Evolutionary conservation across 2,113 vertebrate genomes (phyloP), one percentile per base, ranked within the genome.

Genomic region (Eubucco bourcierii): DNA sequence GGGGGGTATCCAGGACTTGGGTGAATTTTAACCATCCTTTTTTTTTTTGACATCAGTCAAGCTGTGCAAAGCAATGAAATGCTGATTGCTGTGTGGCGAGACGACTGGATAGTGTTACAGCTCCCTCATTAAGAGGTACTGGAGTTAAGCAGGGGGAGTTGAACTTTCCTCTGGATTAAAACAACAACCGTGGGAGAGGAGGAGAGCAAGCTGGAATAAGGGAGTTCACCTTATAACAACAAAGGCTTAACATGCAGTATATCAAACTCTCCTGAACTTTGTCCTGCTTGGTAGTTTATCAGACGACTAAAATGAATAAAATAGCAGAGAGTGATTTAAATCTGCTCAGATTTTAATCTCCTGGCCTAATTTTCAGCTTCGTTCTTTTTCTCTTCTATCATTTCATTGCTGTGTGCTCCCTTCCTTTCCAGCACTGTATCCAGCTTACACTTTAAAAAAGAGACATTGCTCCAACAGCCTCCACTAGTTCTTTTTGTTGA

Each of bases 161-260:
- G 94, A 97, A 93, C 94, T 96, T 95, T 96, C 82, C 94, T 95
- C 91, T 95, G 86, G 95, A 97, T 96, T 97, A 96, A 97, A 98
- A 97, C 93, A 97, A 97, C 93, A 96, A 96, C 89, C 85, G 94
- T 97, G 96, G 94, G 95, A 97, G 94, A 95, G 6, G 28, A 97
- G 93, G 76, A 90, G 90, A 93, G 91, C 82, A 94, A 91, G 60
- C 84, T 87, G 55, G 66, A 78, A 60, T 74, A 79, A 94, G 91
- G 87, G 90, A 77, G 84, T 94, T 90, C 92, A 93, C 81, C 93
- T 96, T 94, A 56, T 55, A 90, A 94, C 63, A 96, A 95, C 91
- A 96, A 94, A 94, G 73, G 65, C 80, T 95, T 95, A 89, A 90
- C 82, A 87, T 86, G 87, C 79, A 85, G 83, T 95, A 90, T 89